Percentiles rank a stretch among this genome's conserved stretches.
Evolutionary conservation across 2,888 invertebrate species (phyloP).

Genomic region (Dasysyrphus albostriatus): DNA sequence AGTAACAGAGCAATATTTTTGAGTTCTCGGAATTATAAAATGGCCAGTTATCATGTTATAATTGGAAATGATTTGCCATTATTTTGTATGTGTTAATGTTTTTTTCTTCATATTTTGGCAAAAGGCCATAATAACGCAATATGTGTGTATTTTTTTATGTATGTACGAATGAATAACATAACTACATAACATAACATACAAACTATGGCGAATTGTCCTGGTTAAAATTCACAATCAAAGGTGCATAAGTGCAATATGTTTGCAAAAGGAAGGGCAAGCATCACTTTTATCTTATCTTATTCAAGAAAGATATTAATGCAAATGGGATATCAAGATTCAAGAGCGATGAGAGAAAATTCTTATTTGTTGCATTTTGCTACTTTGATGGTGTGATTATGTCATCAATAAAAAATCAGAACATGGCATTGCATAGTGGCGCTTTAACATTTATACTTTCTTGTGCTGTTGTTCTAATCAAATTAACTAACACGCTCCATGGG

Average conservation of each 20-base stretch:
- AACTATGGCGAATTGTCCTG: neutral
- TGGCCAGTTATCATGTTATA: no score
- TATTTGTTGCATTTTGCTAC: neutral
- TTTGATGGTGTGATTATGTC: conserved; percentile 21
- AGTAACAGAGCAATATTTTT: no score
- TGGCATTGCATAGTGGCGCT: neutral
- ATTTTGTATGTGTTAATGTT: neutral
- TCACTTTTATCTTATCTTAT: no score
- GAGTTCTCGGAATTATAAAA: no score
- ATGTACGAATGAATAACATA: neutral
- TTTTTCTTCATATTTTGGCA: conserved; percentile 12
- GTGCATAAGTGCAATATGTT: neutral
- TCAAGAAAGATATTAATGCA: neutral
- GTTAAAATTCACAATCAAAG: neutral
- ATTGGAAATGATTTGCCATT: no score
- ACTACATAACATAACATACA: neutral
- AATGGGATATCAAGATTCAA: neutral
- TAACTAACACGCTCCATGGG: neutral
- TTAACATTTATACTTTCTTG: neutral
- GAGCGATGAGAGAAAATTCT: neutral
- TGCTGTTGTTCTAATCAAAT: conserved; percentile 1
- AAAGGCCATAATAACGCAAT: neutral
- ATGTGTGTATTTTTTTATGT: neutral
- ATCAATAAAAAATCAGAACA: conserved; percentile 8
- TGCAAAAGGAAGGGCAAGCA: no score